Evolutionary conservation across 2,888 invertebrate species (phyloP), one percentile per base, ranked within the genome.

Genomic region (Pomacea canaliculata): DNA sequence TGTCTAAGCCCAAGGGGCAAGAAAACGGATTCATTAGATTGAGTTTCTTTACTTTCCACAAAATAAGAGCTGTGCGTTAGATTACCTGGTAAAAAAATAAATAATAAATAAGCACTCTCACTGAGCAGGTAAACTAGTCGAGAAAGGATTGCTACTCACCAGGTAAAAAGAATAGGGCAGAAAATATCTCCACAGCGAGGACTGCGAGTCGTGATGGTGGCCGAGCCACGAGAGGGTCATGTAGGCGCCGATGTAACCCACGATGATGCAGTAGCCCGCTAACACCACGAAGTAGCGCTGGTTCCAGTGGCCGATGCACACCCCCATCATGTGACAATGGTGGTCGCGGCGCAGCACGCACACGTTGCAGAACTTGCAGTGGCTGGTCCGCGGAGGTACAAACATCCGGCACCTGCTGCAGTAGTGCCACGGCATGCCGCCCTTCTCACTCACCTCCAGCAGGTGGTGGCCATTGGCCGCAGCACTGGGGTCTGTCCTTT

Each of bases 331-430:
- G 70, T 81, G 86, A 71, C 89, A 89, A 77, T 89, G 89, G 78
- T 89, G 89, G 78, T 89, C 88, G 4, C 88, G 79, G 71, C 87
- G 86, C 27, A 89, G 76, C n/a, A 88, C 86, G 79, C 89, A 89
- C 46, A 70, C 79, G 65, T 83, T 73, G 79, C 89, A 89, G 10
- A 83, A 79, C 16, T 81, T 79, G 73, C 89, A 89, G 76, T 88
- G 88, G 75, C 87, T 85, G 12, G 86, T 76, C 12, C 87, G 79
- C 7, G 88, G 87, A 1, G 88, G 88, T 0, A 80, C 77, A 60
- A 81, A 77, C 77, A 83, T 78, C 48, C 82, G 67, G 77, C 88
- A 88, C 19, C 71, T 70, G 10, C 80, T 73, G 74, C 88, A 88
- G 72, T 77, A 85, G 23, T 81, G 78, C 85, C 86, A 85, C 16